Evolutionary conservation across 2,888 invertebrate species (phyloP), one percentile per base, ranked within the genome.

Genomic region (Perizoma affinitatum): DNA sequence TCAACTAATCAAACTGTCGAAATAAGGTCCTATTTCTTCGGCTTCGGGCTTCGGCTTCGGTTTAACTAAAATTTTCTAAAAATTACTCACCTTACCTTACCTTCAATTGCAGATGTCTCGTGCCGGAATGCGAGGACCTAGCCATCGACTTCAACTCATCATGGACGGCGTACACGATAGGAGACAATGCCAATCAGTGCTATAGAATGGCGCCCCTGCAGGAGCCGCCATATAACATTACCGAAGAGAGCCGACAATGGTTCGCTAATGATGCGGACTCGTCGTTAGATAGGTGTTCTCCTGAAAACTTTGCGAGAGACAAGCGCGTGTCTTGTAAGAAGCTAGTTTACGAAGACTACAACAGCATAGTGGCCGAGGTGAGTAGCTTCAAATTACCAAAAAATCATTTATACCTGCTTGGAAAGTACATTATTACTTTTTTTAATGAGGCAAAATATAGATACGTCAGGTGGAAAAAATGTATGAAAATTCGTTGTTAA

Each of bases 361-460:
- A 93, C 52, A 95, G 95, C 49, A 93, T 96, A 67, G 93, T 93
- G 0, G 95, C 94, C 71, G 95, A 95, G 91, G 95, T 96, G 72
- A 88, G 87, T 79, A 41, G 10, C 6, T 33, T n/a, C n/a, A 9
- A 7, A 4, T 40, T 11, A 48, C 7, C 11, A 48, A 10, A 10
- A 48, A 11, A 47, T n/a, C 0, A 42, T n/a, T 40, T 4, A 9
- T 8, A 40, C 40, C 40, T 8, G 40, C 9, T 40, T 40, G 9
- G 40, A 8, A 7, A 40, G 40, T 4, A 7, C 40, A 40, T 6
- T 40, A 5, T 40, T 7, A 40, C 6, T 22, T 22, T 22, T 22
- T 22, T 2, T 2, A 22, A 22, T 22, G 22, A 22, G 22, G 22
- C 22, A 22, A 22, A 2, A 22, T 22, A 2, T 22, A 22, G 22